Base-by-base conservation (phyloP, 2,797 vertebrate genomes). In the Phaenicophaeus curvirostris region DNA sequence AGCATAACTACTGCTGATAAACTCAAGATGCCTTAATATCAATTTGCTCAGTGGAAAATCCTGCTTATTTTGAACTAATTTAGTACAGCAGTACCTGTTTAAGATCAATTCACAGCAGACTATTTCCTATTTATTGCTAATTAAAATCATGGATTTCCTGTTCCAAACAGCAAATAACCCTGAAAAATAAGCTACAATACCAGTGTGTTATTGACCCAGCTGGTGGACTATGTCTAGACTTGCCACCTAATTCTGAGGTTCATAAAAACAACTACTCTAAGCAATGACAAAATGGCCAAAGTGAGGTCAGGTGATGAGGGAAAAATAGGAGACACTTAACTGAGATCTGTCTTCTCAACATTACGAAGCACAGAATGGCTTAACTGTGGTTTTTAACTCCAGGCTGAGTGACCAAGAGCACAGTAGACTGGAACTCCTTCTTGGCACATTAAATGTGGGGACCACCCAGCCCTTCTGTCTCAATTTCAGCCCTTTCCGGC, bases 41-140 rank as follows among this genome's bases (percentile, higher is more conserved):
- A 69, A 85, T 94, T 94, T 90, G 87, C 67, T 67, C 66, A 76
- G 31, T 88, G 90, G 95, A 96, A 94, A 94, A 94, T 91, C 89
- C 68, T 94, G 53, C 93, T 90, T 93, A 90, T 95, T 93, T 88
- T 65, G 83, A 82, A 77, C 73, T 96, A 91, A 96, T 91, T 94
- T 78, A 94, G 74, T 89, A 68, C 57, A 96, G 90, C 71, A 23
- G 80, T 89, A 91, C 85, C 94, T 96, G 91, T 54, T 96, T 91
- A 96, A 94, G 85, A 96, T 96, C 94, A 96, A 93, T 94, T 91
- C 35, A 59, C 71, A 90, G 83, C 87, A 90, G 88, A 93, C 91
- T 93, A 85, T 74, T 96, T 94, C 93, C 94, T 95, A 93, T 91
- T 95, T 96, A 96, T 66, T 92, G 80, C 91, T 94, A 96, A 96